phyloP scores from a whole-genome alignment of 2,888 invertebrate species.

The Linnaemya tessellans region DNA sequence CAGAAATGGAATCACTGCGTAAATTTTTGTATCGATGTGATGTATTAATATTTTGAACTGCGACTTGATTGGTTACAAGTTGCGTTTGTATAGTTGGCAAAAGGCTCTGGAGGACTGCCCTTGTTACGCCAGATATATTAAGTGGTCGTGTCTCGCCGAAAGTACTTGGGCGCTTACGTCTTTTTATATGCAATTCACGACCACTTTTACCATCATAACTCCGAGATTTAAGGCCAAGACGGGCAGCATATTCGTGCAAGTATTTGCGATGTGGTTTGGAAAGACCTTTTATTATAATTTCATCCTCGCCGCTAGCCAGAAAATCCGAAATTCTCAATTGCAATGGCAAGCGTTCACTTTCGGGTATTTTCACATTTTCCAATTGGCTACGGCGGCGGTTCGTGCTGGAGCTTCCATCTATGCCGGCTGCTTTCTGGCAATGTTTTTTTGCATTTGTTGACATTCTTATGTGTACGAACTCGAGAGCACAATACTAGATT shows the following conservation, averaged over 20 bases:
- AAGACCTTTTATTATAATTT: conserved; percentile 73
- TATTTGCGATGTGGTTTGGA: conserved; percentile 76
- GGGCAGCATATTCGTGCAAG: conserved; percentile 76
- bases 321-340: conserved; percentile 76
- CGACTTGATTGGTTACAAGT: conserved; percentile 54
- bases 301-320: conserved; percentile 72
- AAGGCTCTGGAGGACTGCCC: conserved; percentile 67
- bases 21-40: conserved; percentile 64
- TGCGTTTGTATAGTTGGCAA: conserved; percentile 67
- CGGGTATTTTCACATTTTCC: conserved; percentile 61
- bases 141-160: conserved; percentile 69
- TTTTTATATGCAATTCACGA: conserved; percentile 77
- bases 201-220: conserved; percentile 74
- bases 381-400: conserved; percentile 10
- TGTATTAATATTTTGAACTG: conserved; percentile 39
- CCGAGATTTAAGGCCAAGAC: conserved; percentile 75
- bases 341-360: conserved; percentile 69
- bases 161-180: conserved; percentile 55
- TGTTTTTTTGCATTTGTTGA: conserved; percentile 67
- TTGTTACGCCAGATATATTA: conserved; percentile 70
- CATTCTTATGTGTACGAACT: conserved; percentile 42
- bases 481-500: neutral
- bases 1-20: conserved; percentile 74
- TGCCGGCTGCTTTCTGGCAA: conserved; percentile 61
- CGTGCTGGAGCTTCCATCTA: conserved; percentile 43